Evolutionary conservation across 2,113 vertebrate genomes (phyloP).

Genomic region (Crotalus viridis): DNA sequence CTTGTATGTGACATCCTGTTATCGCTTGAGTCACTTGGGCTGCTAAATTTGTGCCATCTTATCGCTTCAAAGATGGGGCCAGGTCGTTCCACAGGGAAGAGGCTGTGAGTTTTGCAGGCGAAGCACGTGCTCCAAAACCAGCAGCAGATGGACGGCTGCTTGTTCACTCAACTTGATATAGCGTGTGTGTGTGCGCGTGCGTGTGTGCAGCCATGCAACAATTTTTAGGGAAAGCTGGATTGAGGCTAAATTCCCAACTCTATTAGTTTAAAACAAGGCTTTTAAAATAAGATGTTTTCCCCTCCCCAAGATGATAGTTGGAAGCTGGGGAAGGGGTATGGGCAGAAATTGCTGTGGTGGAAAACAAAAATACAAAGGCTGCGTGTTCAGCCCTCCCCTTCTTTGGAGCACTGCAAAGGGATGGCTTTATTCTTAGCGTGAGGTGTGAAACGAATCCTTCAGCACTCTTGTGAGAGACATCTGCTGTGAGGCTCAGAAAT

Average conservation of each 20-base stretch:
- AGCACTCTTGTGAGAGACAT: constrained; percentile 20
- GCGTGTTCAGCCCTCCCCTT: too few relatives aligned
- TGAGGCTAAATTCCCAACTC: background rate
- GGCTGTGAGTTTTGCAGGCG: background rate
- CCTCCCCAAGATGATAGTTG: background rate
- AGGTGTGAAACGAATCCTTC: constrained; percentile 32
- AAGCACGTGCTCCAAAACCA: constrained; percentile 8
- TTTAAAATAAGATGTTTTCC: background rate
- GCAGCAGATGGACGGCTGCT: constrained; percentile 83
- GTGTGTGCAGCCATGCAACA: background rate
- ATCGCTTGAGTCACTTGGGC: background rate
- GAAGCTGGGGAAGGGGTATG: background rate
- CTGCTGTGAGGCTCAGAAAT: constrained; percentile 2
- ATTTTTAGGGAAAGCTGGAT: background rate
- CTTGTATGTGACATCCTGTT: background rate
- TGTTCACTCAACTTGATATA: constrained; percentile 69
- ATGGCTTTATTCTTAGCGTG: constrained; percentile 27
- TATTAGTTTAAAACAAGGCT: background rate
- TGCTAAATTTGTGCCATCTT: background rate
- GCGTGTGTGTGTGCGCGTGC: background rate
- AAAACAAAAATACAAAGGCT: background rate
- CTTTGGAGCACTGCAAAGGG: constrained; percentile 5
- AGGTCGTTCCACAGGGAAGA: constrained; percentile 37
- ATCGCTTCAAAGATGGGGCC: background rate
- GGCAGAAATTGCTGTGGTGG: background rate